Percentiles rank a stretch among this genome's conserved stretches.
phyloP scores from a whole-genome alignment of 2,888 invertebrate species.

The Tuta absoluta region DNA sequence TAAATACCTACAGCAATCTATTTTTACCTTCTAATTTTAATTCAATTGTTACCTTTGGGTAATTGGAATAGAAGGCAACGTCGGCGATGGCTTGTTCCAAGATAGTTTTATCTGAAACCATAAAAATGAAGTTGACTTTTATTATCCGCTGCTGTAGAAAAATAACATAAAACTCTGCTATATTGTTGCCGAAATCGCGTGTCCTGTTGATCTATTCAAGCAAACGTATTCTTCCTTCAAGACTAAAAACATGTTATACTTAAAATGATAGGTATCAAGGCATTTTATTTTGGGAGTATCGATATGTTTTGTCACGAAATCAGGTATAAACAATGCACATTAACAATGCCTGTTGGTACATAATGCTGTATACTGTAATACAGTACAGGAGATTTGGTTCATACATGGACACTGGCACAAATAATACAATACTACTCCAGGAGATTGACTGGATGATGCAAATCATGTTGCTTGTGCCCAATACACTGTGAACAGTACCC shows the following conservation, averaged over 20 bases:
- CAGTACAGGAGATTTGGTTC: too few species aligned
- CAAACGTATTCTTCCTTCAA: conserved; percentile 22
- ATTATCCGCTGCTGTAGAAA: conserved; percentile 3
- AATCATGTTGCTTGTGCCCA: too few species aligned
- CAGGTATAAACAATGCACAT: too few species aligned
- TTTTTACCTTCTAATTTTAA: too few species aligned
- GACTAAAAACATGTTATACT: neutral
- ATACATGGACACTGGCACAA: too few species aligned
- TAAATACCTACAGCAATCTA: too few species aligned
- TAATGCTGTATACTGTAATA: too few species aligned
- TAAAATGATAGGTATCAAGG: neutral
- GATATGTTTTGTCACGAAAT: neutral
- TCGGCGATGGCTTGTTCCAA: conserved; percentile 84
- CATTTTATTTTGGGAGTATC: neutral
- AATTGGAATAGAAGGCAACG: conserved; percentile 80
- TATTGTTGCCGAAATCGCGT: conserved; percentile 31
- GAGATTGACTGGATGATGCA: too few species aligned
- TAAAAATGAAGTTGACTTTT: conserved; percentile 29
- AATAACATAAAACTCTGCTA: conserved; percentile 15
- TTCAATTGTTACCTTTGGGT: conserved; percentile 71
- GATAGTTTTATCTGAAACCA: conserved; percentile 84
- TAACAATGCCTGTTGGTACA: too few species aligned
- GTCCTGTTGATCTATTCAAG: conserved; percentile 22
- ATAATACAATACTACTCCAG: too few species aligned
- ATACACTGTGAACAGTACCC: too few species aligned